Evolutionary conservation across 2,113 vertebrate species (phyloP).

Genomic region (Etheostoma cragini): DNA sequence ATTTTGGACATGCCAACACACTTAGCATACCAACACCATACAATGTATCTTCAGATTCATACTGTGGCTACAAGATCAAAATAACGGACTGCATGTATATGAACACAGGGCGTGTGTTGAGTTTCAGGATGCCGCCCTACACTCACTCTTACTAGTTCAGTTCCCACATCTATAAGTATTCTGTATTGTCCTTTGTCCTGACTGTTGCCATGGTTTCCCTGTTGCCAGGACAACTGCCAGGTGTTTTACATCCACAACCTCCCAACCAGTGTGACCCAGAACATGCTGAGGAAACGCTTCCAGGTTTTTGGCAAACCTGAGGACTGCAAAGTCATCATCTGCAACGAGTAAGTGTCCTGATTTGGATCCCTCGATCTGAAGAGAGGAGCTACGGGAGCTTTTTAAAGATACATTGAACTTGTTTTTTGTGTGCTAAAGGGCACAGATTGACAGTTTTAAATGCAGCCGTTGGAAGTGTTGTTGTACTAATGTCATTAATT

Average conservation of each 20-base stretch:
- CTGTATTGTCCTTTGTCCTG: slow-evolving; percentile 59
- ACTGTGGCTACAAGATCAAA: not conserved
- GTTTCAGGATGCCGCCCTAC: not conserved
- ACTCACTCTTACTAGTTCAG: slow-evolving; percentile 14
- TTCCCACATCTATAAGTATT: slow-evolving; percentile 33
- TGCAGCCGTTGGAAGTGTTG: not conserved
- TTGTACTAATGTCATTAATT: not conserved
- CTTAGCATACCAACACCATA: too few relatives aligned
- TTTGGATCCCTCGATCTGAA: not conserved
- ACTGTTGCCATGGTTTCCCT: slow-evolving; percentile 79
- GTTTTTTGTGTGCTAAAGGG: too few relatives aligned
- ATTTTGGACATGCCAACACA: not conserved
- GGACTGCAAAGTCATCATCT: slow-evolving; percentile 93
- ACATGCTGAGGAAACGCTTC: slow-evolving; percentile 93
- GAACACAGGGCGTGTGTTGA: not conserved
- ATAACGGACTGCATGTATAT: not conserved
- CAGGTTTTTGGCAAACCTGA: slow-evolving; percentile 93
- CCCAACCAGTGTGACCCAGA: slow-evolving; percentile 92
- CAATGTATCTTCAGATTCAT: not conserved
- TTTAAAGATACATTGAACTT: not conserved
- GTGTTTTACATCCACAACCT: slow-evolving; percentile 95
- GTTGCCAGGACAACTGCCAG: slow-evolving; percentile 93
- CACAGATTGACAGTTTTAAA: not conserved
- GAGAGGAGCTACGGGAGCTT: not conserved
- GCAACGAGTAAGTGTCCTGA: slow-evolving; percentile 84